Evolutionary conservation across 2,797 vertebrate species (phyloP).

Genomic region (Lagocephalus sceleratus): DNA sequence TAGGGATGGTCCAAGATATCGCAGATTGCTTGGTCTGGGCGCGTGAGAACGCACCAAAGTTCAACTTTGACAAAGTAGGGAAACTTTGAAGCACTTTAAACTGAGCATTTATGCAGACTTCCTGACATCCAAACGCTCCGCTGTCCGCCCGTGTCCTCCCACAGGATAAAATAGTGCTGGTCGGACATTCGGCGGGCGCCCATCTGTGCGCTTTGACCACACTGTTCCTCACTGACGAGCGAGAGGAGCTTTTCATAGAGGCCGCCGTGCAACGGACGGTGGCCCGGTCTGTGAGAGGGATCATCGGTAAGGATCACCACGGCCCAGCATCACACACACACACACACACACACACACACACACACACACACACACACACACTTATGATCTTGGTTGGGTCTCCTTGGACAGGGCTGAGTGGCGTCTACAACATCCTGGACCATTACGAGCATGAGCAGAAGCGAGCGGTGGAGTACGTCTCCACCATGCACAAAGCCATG

Average conservation of each 20-base stretch:
- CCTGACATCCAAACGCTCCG: no score
- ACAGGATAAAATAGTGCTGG: constrained; percentile 73
- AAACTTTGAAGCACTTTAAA: not conserved
- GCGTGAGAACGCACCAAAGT: constrained; percentile 59
- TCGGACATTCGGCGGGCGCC: constrained; percentile 79
- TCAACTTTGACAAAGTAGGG: constrained; percentile 72
- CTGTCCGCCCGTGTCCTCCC: not conserved
- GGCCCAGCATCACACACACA: not conserved
- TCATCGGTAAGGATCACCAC: constrained; percentile 64
- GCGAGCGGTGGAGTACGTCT: constrained; percentile 73
- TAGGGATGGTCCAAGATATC: constrained; percentile 77
- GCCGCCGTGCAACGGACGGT: constrained; percentile 55
- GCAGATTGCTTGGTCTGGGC: constrained; percentile 75
- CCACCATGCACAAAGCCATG: constrained; percentile 80
- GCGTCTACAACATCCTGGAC: constrained; percentile 75
- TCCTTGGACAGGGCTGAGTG: constrained; percentile 67
- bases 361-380: not conserved
- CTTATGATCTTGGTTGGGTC: not conserved
- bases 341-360: not conserved
- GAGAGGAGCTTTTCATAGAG: constrained; percentile 70
- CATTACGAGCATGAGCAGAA: constrained; percentile 76
- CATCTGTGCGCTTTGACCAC: constrained; percentile 71
- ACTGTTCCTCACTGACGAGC: constrained; percentile 69
- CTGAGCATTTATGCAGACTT: not conserved
- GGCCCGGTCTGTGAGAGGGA: constrained; percentile 59